Evolutionary conservation across 2,797 vertebrate genomes (phyloP).

Genomic region (Brotula barbata): DNA sequence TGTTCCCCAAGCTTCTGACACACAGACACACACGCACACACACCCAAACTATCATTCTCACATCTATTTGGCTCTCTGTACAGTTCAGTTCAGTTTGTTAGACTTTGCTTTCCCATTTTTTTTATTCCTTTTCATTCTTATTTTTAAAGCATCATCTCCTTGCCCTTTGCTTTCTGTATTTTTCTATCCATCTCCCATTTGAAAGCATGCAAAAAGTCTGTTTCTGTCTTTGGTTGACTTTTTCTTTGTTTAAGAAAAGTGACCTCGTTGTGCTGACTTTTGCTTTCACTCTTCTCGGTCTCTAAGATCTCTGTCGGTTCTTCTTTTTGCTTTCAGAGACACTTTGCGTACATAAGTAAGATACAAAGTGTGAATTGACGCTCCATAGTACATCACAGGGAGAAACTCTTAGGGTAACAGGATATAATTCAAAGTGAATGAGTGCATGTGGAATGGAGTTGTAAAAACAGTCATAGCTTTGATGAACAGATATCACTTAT

Average conservation of each 20-base stretch:
- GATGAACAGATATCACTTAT: slow-evolving; percentile 24
- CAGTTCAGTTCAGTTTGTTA: slow-evolving; percentile 14
- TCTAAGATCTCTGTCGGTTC: too few relatives aligned
- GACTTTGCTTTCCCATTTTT: slow-evolving; percentile 4
- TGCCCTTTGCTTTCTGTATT: slow-evolving; percentile 36
- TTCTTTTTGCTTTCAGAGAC: too few relatives aligned
- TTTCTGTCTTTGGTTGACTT: neutral
- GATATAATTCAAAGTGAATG: slow-evolving; percentile 25
- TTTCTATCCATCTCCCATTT: neutral
- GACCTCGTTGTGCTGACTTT: slow-evolving; percentile 11
- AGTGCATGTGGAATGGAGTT: slow-evolving; percentile 29
- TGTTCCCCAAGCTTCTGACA: neutral
- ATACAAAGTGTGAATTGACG: too few relatives aligned
- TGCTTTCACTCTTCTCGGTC: slow-evolving; percentile 13
- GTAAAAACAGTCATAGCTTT: slow-evolving; percentile 1
- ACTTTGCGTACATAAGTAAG: too few relatives aligned
- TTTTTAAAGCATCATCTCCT: slow-evolving; percentile 27
- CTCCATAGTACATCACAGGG: too few relatives aligned
- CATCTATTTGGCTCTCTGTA: slow-evolving; percentile 8
- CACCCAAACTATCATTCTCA: slow-evolving; percentile 8
- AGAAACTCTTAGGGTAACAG: slow-evolving; percentile 9
- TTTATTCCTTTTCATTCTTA: slow-evolving; percentile 27
- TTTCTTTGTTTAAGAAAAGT: slow-evolving; percentile 9
- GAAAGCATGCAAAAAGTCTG: neutral
- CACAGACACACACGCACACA: slow-evolving; percentile 27